Base-by-base conservation (phyloP, 2,797 vertebrate genomes). In the Sebastes vulpes region DNA sequence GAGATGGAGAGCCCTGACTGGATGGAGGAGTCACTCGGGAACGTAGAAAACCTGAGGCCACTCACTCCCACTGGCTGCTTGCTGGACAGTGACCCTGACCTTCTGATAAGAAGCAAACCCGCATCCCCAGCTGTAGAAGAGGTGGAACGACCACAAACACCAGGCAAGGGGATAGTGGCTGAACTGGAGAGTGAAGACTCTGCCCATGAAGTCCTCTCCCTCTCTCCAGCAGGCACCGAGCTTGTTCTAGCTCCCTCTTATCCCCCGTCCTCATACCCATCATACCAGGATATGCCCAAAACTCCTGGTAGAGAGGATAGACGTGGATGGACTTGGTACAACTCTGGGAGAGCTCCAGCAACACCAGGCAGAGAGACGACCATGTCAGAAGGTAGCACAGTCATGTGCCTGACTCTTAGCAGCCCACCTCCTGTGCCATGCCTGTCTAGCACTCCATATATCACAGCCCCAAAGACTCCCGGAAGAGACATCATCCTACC, bases 301-400 rank as follows among this genome's bases (percentile, higher is more conserved):
- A 99, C 98, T 2, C 98, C 98, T 0, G 98, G 95, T 38, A 93
- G 95, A 81, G 97, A 97, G 73, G 97, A 97, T 2, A 93, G 84
- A 21, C 84, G 84, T 28, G 87, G 95, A 6, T 90, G 86, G 2
- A 96, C 94, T 35, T 94, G 92, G 0, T 96, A 94, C 92, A 96
- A 93, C 79, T 96, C 95, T 0, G 94, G 92, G 54, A 96, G 95
- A 1, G 84, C 96, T 81, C 97, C 97, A 1, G 92, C 96, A 73
- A 98, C 97, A 0, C 97, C 97, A 0, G 96, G 96, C n/a, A 96
- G 96, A 9, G 96, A 96, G 0, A 90, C 90, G 2, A 91, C 91
- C 1, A 76, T 95, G 4, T 94, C 96, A 0, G 96, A 96, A 10
- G 93, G 92, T 29, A 93, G 90, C 75, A 81, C 96, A 81, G 32